A percentile compares a stretch with the other conserved stretches of the same genome.
Conservation (phyloP, 2,888 invertebrate genomes). For the Celastrina argiolus region DNA sequence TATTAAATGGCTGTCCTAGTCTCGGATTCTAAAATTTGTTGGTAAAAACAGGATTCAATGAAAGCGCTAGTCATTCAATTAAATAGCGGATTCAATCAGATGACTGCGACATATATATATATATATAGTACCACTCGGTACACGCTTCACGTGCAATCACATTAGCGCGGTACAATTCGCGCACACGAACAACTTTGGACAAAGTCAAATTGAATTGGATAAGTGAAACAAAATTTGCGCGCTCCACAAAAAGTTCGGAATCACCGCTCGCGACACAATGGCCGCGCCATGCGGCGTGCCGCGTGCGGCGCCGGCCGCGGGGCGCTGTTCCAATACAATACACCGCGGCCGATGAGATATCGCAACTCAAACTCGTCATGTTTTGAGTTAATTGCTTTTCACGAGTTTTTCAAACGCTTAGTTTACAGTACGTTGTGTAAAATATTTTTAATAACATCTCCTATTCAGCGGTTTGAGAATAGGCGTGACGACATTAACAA, state of each 20-base stretch:
- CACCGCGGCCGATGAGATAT: background rate
- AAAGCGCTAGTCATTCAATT: too few species aligned
- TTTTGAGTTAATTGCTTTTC: background rate
- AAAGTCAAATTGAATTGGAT: slow-evolving; percentile 1
- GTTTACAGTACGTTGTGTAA: background rate
- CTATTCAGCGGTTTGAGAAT: too few species aligned
- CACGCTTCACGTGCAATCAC: background rate
- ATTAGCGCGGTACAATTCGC: background rate
- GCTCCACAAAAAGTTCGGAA: slow-evolving; percentile 4
- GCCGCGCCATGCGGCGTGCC: too few species aligned
- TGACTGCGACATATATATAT: too few species aligned
- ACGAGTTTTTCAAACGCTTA: background rate
- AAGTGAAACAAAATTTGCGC: slow-evolving; percentile 11
- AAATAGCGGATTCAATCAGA: too few species aligned
- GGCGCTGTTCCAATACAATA: slow-evolving; percentile 4
- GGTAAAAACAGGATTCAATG: too few species aligned
- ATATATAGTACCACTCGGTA: too few species aligned
- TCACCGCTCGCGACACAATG: slow-evolving; percentile 4
- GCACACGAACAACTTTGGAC: background rate
- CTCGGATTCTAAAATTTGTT: too few species aligned
- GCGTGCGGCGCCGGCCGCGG: too few species aligned
- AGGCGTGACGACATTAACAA: too few species aligned
- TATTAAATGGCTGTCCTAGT: too few species aligned
- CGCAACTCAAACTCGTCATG: background rate
- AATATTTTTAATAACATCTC: too few species aligned